phyloP scores from a whole-genome alignment of 2,888 invertebrate species.

The Apotomis capreana region DNA sequence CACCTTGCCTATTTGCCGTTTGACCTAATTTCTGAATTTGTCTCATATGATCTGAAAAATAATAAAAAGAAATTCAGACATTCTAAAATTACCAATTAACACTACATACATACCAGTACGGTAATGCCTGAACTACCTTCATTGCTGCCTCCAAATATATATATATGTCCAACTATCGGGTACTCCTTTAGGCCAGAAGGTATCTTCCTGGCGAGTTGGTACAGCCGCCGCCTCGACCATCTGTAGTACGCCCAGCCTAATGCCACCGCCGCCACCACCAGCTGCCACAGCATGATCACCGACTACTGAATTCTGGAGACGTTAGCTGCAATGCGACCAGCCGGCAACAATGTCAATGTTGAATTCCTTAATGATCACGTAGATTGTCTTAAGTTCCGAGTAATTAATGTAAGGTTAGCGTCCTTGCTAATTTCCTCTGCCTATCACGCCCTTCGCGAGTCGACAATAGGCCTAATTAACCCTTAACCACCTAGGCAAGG shows the following conservation, averaged over 20 bases:
- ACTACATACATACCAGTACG: too few relatives aligned
- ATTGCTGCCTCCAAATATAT: neutral
- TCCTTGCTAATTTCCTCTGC: too few relatives aligned
- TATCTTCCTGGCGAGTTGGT: neutral
- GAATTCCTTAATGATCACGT: too few relatives aligned
- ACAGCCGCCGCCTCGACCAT: slow-evolving; percentile 1
- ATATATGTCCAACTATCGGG: slow-evolving; percentile 6
- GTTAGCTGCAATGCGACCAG: too few relatives aligned
- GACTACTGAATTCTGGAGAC: neutral
- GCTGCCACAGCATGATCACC: slow-evolving; percentile 7
- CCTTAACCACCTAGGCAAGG: too few relatives aligned
- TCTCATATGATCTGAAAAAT: neutral
- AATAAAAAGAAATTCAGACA: neutral
- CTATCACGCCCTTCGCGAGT: too few relatives aligned
- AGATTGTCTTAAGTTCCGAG: too few relatives aligned
- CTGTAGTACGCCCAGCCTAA: neutral
- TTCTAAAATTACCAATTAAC: too few relatives aligned
- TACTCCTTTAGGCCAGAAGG: neutral
- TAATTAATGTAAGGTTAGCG: too few relatives aligned
- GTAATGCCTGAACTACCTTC: neutral
- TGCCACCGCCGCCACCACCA: neutral
- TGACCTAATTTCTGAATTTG: neutral
- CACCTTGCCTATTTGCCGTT: neutral
- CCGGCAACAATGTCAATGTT: too few relatives aligned
- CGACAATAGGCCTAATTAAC: too few relatives aligned